Percentiles rank a stretch among this genome's conserved stretches.
Evolutionary conservation across 2,797 vertebrate species (phyloP).

Genomic region (Sebastes cheni): DNA sequence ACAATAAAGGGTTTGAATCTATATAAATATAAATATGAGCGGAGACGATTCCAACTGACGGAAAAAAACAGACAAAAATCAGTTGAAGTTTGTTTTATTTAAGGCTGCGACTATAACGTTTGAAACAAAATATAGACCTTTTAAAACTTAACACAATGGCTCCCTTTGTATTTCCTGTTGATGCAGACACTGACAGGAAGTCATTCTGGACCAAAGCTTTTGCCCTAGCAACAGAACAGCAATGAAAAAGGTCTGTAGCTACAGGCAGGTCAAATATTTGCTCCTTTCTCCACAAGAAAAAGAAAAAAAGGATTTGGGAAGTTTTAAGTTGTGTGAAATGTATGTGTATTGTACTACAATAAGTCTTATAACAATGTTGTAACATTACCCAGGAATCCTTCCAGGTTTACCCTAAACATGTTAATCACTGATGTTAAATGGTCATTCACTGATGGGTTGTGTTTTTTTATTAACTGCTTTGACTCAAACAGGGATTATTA

Average conservation of each 20-base stretch:
- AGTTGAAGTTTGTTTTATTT: slow-evolving; percentile 56
- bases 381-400: neutral
- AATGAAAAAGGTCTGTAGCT: neutral
- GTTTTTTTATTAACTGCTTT: slow-evolving; percentile 8
- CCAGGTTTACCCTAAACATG: neutral
- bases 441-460: neutral
- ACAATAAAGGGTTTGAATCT: too few species aligned
- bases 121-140: slow-evolving; percentile 18
- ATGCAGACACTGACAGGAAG: too few species aligned
- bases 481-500: slow-evolving; percentile 17
- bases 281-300: neutral
- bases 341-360: neutral
- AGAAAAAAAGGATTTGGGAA: neutral
- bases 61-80: neutral
- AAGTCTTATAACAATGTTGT: neutral
- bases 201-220: too few species aligned
- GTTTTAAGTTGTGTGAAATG: neutral
- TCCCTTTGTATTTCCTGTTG: too few species aligned
- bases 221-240: too few species aligned
- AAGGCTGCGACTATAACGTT: slow-evolving; percentile 38
- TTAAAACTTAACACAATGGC: too few species aligned
- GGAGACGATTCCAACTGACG: fast-evolving
- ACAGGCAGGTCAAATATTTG: neutral
- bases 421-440: neutral
- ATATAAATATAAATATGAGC: neutral